Base-by-base conservation (phyloP, 1,140 invertebrate species). In the Brachionus asplanchnoidis region DNA sequence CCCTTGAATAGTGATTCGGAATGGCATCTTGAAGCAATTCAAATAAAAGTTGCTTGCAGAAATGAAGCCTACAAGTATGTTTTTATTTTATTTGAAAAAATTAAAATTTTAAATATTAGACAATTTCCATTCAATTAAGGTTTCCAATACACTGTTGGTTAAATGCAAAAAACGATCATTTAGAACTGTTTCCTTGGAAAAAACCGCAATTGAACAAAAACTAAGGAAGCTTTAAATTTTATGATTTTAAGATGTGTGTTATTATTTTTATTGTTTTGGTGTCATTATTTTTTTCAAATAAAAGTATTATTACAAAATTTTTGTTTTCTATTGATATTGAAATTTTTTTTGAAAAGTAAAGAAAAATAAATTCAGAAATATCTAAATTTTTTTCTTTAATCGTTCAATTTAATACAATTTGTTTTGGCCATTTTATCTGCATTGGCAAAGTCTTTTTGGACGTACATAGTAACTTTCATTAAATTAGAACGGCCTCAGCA, bases 61-160 rank as follows among this genome's bases (percentile, higher is more conserved):
- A 80, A 80, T 23, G 78, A 80, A 80, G 78, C 78, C 7, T 80
- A 80, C 23, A 80, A 80, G 66, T 68, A 66, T 66, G 12, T 7
- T 32, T 20, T 17, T 17, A 26, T 28, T 36, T 36, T 36, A 1
- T 36, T 36, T 36, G 4, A 20, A 60, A 20, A 17, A 60, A 26
- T 65, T 65, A 9, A 9, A 65, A 23, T 65, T 65, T 65, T 65
- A 17, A 65, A 14, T 23, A n/a, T 26, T 36, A 36, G 6, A 7
- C 32, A 65, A 65, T n/a, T 26, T 56, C 20, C 3, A n/a, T 66
- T 26, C 3, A 14, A n/a, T 5, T 68, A n/a, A 68, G 66, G 32
- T 80, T 80, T 80, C 78, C 78, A 2, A 80, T 80, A 26, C 78
- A 80, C 23, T 80, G 50, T 32, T 80, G 78, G 78, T 23, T 80